Evolutionary conservation across 1,140 invertebrate species (phyloP), one percentile per base, ranked within the genome.

Genomic region (Eulimnadia texana): DNA sequence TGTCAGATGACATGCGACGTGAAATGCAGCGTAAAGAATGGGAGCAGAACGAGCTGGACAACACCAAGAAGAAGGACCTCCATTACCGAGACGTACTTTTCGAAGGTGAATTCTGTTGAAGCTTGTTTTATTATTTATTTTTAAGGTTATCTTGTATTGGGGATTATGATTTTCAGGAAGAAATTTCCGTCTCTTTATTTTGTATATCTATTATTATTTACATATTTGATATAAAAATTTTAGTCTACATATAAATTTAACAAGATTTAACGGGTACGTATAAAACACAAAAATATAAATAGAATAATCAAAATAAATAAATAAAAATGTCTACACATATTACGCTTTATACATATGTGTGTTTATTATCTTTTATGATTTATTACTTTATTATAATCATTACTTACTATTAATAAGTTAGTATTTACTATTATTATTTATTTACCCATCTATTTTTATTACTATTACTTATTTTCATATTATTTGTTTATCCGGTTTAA

Each of bases 1-100:
- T 70, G 52, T 72, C 72, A 20, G 68, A 68, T 20, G 70, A 74
- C 61, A 70, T 72, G 67, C 63, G 66, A n/a, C 63, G 70, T 33
- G 72, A 76, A 61, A 63, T 71, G 50, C 64, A 70, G 47, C 65
- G 72, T 50, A 65, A 73, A 76, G 76, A 77, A 73, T 84, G 85
- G 85, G 83, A 86, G 65, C 73, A 80, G 55, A 82, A 86, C 68
- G 80, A 80, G 58, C 70, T 71, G 28, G 78, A 79, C 67, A 72
- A 81, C 22, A 66, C 79, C 24, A 73, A 67, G 71, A 87, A 78
- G 74, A 78, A 50, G 64, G 79, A 88, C 68, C 82, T 93, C 58
- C 89, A 93, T 74, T 95, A 94, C 70, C 84, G 92, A 72, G 89
- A 93, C 74, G 76, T 95, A 47, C 76, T 88, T 13, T 92, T 88